Conservation (phyloP, 2,888 invertebrate species). For the Mythimna ferrago region DNA sequence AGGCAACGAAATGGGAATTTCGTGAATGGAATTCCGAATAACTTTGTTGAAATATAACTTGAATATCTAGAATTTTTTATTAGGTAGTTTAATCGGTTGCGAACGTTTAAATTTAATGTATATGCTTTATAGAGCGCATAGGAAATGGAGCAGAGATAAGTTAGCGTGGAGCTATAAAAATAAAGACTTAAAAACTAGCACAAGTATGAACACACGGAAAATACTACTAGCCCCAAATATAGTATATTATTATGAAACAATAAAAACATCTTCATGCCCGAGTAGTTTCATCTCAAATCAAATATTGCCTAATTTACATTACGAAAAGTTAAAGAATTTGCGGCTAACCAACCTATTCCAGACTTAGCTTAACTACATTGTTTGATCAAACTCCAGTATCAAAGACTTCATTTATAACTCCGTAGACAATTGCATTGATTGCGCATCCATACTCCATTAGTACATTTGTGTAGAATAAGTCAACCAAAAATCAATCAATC, state of each 20-base stretch:
- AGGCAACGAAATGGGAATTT: constrained; percentile 22
- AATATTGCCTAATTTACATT: constrained; percentile 35
- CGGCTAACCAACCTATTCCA: constrained; percentile 52
- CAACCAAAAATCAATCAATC: constrained; percentile 2
- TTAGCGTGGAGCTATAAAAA: not conserved
- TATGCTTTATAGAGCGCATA: constrained; percentile 1
- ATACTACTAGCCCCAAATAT: constrained; percentile 2
- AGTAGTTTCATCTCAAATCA: constrained; percentile 18
- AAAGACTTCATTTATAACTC: constrained; percentile 14
- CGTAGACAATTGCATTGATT: constrained; percentile 25
- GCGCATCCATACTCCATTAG: not conserved
- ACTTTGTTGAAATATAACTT: constrained; percentile 10
- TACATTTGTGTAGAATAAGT: not conserved
- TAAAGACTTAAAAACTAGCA: constrained; percentile 9
- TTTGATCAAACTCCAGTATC: constrained; percentile 18
- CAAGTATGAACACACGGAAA: not conserved
- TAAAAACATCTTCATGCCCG: constrained; percentile 12
- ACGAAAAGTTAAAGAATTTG: constrained; percentile 39
- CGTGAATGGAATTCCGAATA: constrained; percentile 17
- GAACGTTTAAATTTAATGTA: constrained; percentile 13
- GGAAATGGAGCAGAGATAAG: constrained; percentile 13
- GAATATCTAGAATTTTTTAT: not conserved
- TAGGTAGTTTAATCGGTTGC: not conserved
- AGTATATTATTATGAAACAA: no score
- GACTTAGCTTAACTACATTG: constrained; percentile 9